Percentiles rank a stretch among this genome's conserved stretches.
Evolutionary conservation across 2,888 invertebrate species (phyloP).

Genomic region (Harmothoe impar): DNA sequence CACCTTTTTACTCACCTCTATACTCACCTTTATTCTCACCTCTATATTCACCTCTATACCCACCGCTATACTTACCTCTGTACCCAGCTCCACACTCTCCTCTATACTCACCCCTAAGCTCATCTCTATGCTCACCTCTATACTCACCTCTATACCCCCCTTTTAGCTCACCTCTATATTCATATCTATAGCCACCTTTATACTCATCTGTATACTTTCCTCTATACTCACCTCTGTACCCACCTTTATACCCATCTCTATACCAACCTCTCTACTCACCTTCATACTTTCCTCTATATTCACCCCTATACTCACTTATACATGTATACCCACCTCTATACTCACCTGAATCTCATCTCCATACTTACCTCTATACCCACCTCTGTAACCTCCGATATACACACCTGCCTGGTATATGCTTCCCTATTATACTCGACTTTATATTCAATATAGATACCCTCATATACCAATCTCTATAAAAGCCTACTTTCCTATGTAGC

Average conservation of each 20-base stretch:
- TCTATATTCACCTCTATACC: not conserved
- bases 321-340: too few species aligned
- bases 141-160: too few species aligned
- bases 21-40: not conserved
- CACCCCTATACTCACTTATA: not conserved
- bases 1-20: not conserved
- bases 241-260: not conserved
- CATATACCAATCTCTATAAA: too few species aligned
- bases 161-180: too few species aligned
- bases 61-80: not conserved
- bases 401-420: too few species aligned
- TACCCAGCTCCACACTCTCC: not conserved
- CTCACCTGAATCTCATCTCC: not conserved
- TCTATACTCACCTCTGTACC: not conserved
- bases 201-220: too few species aligned
- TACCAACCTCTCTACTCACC: not conserved
- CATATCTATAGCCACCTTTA: too few species aligned
- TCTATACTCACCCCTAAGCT: not conserved
- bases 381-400: not conserved
- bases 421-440: too few species aligned
- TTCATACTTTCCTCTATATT: not conserved
- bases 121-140: too few species aligned
- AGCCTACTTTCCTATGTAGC: too few species aligned
- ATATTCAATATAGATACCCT: too few species aligned
- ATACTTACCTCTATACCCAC: not conserved